Evolutionary conservation across 92 coral and sea anemone genomes (phyloP), one percentile per base, ranked within the genome.

Genomic region (Pocillopora grandis): DNA sequence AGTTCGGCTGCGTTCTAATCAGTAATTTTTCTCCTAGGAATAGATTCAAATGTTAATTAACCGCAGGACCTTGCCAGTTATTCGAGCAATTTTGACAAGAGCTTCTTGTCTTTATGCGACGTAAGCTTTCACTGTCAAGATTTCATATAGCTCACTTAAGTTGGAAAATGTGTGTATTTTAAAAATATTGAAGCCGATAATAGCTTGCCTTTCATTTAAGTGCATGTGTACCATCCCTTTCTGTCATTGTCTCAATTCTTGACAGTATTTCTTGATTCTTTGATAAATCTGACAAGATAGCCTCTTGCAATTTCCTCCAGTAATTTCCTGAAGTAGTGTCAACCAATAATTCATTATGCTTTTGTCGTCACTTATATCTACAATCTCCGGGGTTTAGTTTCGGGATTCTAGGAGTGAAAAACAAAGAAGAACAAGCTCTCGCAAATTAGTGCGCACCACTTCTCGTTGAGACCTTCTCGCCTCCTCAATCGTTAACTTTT

Each of bases 321-420:
- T 94, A 94, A 94, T 94, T 94, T 94, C 98, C 98, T 94, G 98
- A 94, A 92, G 98, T 92, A 94, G 95, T 94, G 98, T 94, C 98
- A 94, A 89, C 98, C 92, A 92, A 92, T 94, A 92, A 94, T 94
- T 94, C 94, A 94, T 94, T 94, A 94, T 89, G 94, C 95, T 87
- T 92, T 91, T 93, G 92, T 90, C 94, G 94, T 94, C 95, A 93
- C 94, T 94, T 94, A 94, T 94, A 94, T 92, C 98, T 94, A 89
- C 92, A 94, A 94, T 92, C 98, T 89, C 93, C 92, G 87, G 86
- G 85, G 90, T 77, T 80, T 85, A 87, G 88, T 80, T 76, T 86
- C 87, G 75, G 80, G 82, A 81, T 86, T 90, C 86, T 71, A 58
- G 75, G 71, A 76, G 78, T 81, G 92, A 86, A 86, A 87, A 81